Percentiles rank a stretch among this genome's conserved stretches.
phyloP scores from a whole-genome alignment of 2,113 vertebrate genomes.

The Ammodytes marinus region DNA sequence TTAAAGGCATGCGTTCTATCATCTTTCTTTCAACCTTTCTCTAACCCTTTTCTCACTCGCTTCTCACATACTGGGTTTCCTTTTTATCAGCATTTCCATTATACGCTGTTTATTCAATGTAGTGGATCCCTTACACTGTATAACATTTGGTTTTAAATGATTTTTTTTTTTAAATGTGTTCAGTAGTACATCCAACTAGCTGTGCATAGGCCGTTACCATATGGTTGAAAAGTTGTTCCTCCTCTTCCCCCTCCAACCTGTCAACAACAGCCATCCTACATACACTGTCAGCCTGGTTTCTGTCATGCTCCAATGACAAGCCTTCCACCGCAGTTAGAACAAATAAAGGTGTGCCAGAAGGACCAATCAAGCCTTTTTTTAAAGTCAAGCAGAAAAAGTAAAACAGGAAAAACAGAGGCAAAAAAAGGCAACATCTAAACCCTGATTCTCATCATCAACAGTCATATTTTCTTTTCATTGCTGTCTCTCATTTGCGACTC shows the following conservation, averaged over 20 bases:
- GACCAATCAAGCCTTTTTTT: background rate
- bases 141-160: background rate
- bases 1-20: conserved; percentile 16
- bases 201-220: background rate
- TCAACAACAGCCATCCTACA: conserved; percentile 45
- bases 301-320: background rate
- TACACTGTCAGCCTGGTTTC: conserved; percentile 41
- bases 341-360: conserved; percentile 28
- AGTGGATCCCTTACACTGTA: conserved; percentile 3
- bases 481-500: conserved; percentile 38
- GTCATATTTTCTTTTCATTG: conserved; percentile 7
- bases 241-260: background rate
- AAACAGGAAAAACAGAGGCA: conserved; percentile 42
- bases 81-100: conserved; percentile 24
- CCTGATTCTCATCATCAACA: conserved; percentile 69
- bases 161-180: conserved; percentile 7
- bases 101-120: background rate
- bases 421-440: conserved; percentile 45
- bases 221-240: conserved; percentile 19
- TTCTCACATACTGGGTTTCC: conserved; percentile 55
- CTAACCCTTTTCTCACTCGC: conserved; percentile 1
- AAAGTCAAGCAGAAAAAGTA: conserved; percentile 21
- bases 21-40: conserved; percentile 14
- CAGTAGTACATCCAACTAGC: conserved; percentile 36
- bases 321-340: conserved; percentile 1